Conservation (phyloP, 35 echinoderm and acorn worm species). For the Apostichopus parvimensis region DNA sequence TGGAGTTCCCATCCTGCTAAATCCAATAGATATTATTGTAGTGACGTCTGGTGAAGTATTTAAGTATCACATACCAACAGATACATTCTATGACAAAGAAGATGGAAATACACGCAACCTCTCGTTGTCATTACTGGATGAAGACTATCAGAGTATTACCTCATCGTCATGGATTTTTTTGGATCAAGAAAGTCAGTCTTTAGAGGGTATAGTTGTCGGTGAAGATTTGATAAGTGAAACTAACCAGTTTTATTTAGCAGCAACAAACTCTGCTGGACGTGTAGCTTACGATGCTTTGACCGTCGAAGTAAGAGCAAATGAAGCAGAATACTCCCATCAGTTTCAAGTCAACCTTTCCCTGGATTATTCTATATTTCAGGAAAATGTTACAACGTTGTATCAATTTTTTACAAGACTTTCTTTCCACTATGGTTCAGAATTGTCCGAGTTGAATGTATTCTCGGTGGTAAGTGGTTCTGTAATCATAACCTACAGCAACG, state of each 20-base stretch:
- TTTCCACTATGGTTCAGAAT: not conserved
- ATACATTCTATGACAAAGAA: conserved; percentile 33
- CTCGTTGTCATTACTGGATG: not conserved
- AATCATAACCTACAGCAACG: conserved; percentile 8
- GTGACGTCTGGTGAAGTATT: conserved; percentile 1
- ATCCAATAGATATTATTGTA: conserved; percentile 16
- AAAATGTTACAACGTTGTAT: not conserved
- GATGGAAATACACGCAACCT: conserved; percentile 40
- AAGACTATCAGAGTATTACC: not conserved
- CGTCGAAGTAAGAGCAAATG: not conserved
- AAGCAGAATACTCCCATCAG: conserved; percentile 4
- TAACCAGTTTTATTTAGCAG: conserved; percentile 28
- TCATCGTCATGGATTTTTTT: conserved; percentile 29
- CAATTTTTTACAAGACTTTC: not conserved
- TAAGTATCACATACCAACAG: conserved; percentile 9
- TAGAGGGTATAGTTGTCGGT: not conserved
- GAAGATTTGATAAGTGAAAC: not conserved
- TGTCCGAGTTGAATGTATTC: conserved; percentile 13
- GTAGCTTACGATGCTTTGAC: conserved; percentile 20
- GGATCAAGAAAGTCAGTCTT: not conserved
- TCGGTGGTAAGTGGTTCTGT: conserved; percentile 25
- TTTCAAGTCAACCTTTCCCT: not conserved
- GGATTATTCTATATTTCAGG: not conserved
- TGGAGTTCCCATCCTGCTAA: conserved; percentile 3
- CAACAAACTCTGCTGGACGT: conserved; percentile 8